Percentiles rank a stretch among this genome's conserved stretches.
These are phyloP conservation scores for Tetragonula carbonaria DNA, from an alignment of 2,888 invertebrate species.

Conservation along the genomic window DNA sequence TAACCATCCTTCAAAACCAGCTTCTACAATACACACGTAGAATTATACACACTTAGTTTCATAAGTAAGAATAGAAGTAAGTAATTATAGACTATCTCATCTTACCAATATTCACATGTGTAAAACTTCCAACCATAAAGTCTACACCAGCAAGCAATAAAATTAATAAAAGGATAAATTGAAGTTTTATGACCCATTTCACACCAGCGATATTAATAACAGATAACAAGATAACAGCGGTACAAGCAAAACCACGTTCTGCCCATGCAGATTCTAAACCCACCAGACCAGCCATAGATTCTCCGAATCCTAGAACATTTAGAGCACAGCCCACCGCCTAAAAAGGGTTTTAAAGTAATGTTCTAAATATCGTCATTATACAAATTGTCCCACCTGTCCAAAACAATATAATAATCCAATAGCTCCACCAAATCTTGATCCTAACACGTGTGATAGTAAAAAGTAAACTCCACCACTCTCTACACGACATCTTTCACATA, in stretches of 20 bases:
- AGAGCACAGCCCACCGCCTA: slow-evolving; percentile 98
- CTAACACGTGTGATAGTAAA: slow-evolving; percentile 96
- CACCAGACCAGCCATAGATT: slow-evolving; percentile 95
- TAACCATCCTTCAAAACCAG: slow-evolving; percentile 95
- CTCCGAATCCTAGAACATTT: slow-evolving; percentile 98
- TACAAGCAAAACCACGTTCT: slow-evolving; percentile 93
- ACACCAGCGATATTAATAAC: slow-evolving; percentile 98
- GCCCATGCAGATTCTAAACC: slow-evolving; percentile 91
- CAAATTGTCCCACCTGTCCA: slow-evolving; percentile 90
- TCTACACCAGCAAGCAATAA: slow-evolving; percentile 95
- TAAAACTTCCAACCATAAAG: slow-evolving; percentile 97
- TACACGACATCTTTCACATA: slow-evolving; percentile 96
- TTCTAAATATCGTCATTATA: slow-evolving; percentile 18
- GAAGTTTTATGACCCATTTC: slow-evolving; percentile 98
- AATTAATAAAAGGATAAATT: slow-evolving; percentile 94
- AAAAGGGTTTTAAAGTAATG: slow-evolving; percentile 67
- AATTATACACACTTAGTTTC: background rate
- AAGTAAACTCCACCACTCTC: slow-evolving; percentile 99
- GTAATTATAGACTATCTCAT: slow-evolving; percentile 30
- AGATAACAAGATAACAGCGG: slow-evolving; percentile 93
- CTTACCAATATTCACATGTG: slow-evolving; percentile 90
- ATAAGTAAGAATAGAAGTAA: background rate
- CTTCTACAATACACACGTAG: slow-evolving; percentile 84
- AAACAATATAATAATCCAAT: slow-evolving; percentile 97
- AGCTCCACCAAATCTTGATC: slow-evolving; percentile 96